Base-by-base conservation (phyloP, 2,797 vertebrate genomes). In the Euthynnus affinis region DNA sequence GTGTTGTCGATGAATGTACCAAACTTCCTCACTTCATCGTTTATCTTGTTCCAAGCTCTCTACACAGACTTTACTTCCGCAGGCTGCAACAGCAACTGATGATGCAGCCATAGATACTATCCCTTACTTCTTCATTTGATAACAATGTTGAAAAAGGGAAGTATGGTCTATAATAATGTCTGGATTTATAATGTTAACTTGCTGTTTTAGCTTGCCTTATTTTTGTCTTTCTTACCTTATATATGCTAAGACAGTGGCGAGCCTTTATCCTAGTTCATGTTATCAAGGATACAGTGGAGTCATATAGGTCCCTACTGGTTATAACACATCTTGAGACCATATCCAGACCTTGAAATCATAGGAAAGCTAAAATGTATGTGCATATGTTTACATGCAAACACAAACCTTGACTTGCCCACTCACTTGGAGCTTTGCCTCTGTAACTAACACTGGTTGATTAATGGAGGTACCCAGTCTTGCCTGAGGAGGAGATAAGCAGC, bases 401-500 rank as follows among this genome's bases (percentile, higher is more conserved):
- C 77, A 91, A 91, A 86, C 87, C 82, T 91, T 88, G 86, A 87
- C 83, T 87, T 76, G 83, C 52, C 66, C 58, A 27, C 70, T 84
- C 67, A 78, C 77, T 64, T 20, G 71, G 67, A 87, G 86, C 78
- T 74, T 71, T 74, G 71, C 71, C 80, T 84, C 82, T 81, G 87
- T 93, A 93, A 92, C 88, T 88, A 92, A 91, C 67, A 80, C 78
- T 23, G 81, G 85, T 83, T 94, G 92, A 93, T 93, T 91, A 93
- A 94, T 94, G 88, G 92, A 81, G 86, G 85, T 77, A 84, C 78
- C 74, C 42, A 48, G 86, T 90, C 79, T 90, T 48, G 88, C 92
- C 90, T 8, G 62, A 82, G 92, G 88, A 93, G 71, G 55, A 92
- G 94, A 94, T 94, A 93, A 94, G 92, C 91, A 92, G 89, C 87